phyloP scores from a whole-genome alignment of 2,113 vertebrate species.

The Vicugna pacos region DNA sequence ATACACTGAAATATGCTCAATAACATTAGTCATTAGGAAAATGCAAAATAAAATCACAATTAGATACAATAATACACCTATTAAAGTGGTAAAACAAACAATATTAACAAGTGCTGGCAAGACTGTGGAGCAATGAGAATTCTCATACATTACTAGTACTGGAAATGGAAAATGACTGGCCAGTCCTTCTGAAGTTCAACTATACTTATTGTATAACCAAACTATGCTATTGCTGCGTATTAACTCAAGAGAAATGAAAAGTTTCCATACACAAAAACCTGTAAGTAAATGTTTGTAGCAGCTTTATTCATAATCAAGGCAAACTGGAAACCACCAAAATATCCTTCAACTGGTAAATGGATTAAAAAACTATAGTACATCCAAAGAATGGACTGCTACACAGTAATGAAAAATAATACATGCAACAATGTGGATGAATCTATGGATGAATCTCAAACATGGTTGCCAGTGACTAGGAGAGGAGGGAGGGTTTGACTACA shows the following conservation, averaged over 20 bases:
- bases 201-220: neutral
- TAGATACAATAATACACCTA: neutral
- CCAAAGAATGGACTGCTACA: neutral
- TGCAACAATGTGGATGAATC: neutral
- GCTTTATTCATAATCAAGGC: neutral
- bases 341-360: neutral
- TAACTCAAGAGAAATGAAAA: neutral
- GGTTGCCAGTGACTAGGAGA: neutral
- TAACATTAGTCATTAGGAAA: neutral
- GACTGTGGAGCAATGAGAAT: neutral
- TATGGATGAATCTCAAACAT: neutral
- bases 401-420: neutral
- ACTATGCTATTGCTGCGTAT: neutral
- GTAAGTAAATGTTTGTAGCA: neutral
- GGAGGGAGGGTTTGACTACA: neutral
- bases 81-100: neutral
- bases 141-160: neutral
- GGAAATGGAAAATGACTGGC: neutral
- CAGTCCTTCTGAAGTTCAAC: neutral
- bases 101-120: neutral
- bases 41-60: neutral
- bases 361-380: neutral
- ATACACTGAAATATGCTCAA: neutral
- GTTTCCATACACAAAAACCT: neutral
- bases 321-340: neutral